These are phyloP conservation scores for Drosophila borealis DNA, from an alignment of 2,888 invertebrate genomes.

Conservation along the genomic window DNA sequence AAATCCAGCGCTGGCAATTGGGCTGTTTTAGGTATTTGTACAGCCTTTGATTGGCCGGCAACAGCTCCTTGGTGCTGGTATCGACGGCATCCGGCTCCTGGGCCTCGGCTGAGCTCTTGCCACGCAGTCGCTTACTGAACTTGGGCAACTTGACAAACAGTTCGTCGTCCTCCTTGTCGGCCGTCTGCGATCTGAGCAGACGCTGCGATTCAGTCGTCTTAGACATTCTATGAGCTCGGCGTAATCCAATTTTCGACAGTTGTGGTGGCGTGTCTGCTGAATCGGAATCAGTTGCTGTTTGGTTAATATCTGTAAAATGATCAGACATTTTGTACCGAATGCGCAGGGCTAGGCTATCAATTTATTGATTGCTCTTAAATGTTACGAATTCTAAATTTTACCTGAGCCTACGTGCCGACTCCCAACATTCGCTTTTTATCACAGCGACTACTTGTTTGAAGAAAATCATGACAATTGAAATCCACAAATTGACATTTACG, in stretches of 20 bases:
- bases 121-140: conserved; percentile 33
- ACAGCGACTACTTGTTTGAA: neutral
- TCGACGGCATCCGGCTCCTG: conserved; percentile 1
- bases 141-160: conserved; percentile 57
- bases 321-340: conserved; percentile 34
- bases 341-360: conserved; percentile 6
- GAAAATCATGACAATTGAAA: neutral
- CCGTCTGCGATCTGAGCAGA: conserved; percentile 31
- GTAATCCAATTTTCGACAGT: conserved; percentile 33
- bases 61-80: neutral
- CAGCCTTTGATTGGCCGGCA: conserved; percentile 8
- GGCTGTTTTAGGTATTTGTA: conserved; percentile 33
- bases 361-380: conserved; percentile 15
- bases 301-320: conserved; percentile 16
- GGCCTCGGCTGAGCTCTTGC: conserved; percentile 5
- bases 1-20: conserved; percentile 55
- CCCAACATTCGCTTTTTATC: neutral
- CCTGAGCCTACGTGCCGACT: conserved; percentile 4
- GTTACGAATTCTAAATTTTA: conserved; percentile 7
- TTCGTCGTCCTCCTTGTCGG: conserved; percentile 26
- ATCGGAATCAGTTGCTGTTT: neutral
- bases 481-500: neutral
- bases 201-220: conserved; percentile 31
- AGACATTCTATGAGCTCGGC: conserved; percentile 30
- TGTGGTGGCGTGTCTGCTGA: conserved; percentile 32